Conservation (phyloP, 2,888 invertebrate species). For the Xanthorhoe spadicearia region DNA sequence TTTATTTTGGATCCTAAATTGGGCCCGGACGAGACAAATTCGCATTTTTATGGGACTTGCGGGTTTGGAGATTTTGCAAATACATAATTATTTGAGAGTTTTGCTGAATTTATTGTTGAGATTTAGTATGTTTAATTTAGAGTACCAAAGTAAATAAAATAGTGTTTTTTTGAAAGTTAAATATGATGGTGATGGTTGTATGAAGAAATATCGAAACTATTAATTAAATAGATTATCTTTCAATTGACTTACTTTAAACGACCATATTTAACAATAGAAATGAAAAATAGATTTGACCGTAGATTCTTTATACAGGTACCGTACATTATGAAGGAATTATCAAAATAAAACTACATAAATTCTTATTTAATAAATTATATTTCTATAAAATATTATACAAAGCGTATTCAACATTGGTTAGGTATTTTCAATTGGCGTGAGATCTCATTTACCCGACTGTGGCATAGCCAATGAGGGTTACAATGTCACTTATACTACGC, state of each 20-base stretch:
- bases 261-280: too few relatives aligned
- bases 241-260: too few relatives aligned
- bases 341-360: constrained; percentile 14
- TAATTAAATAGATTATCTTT: too few relatives aligned
- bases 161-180: too few relatives aligned
- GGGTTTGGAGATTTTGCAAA: neutral
- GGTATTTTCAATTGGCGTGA: neutral
- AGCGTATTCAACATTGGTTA: constrained; percentile 29
- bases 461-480: constrained; percentile 6
- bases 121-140: too few relatives aligned
- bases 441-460: constrained; percentile 12
- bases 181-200: too few relatives aligned
- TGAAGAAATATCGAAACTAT: too few relatives aligned
- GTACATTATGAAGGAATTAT: too few relatives aligned
- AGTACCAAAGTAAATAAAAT: too few relatives aligned
- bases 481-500: neutral
- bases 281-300: too few relatives aligned
- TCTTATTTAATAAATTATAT: constrained; percentile 35
- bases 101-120: neutral
- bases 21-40: constrained; percentile 24
- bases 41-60: constrained; percentile 5
- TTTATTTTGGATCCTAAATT: constrained; percentile 27
- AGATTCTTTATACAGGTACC: too few relatives aligned
- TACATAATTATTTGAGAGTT: too few relatives aligned
- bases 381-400: constrained; percentile 37